A percentile compares a stretch with the other conserved stretches of the same genome.
These are phyloP conservation scores for Nannoperca obscura DNA, from an alignment of 2,797 vertebrate genomes.

Conservation along the genomic window DNA sequence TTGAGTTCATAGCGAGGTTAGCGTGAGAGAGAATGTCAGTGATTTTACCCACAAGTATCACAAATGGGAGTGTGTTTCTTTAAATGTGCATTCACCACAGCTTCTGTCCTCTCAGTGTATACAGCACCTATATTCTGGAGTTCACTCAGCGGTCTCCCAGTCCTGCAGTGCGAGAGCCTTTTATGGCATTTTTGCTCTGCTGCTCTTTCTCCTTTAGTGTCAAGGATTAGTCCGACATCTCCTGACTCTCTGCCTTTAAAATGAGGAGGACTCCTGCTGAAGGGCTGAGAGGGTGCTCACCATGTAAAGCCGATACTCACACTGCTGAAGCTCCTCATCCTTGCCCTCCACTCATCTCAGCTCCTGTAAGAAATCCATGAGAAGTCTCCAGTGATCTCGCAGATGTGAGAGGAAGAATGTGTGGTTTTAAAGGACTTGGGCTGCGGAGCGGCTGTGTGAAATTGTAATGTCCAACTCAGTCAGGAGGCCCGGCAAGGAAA, in stretches of 20 bases:
- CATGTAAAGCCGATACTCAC: constrained; percentile 68
- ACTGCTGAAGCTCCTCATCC: constrained; percentile 61
- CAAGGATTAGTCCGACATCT: constrained; percentile 82
- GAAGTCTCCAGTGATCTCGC: constrained; percentile 60
- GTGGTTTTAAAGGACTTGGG: constrained; percentile 71
- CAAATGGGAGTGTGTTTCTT: constrained; percentile 15
- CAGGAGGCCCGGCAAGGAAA: constrained; percentile 36
- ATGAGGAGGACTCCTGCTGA: constrained; percentile 74
- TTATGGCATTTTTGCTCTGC: constrained; percentile 51
- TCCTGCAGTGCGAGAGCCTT: constrained; percentile 19
- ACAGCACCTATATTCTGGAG: constrained; percentile 39
- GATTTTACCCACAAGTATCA: constrained; percentile 20
- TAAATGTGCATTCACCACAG: background rate
- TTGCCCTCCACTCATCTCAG: constrained; percentile 53
- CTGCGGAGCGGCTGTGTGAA: constrained; percentile 59
- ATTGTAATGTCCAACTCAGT: constrained; percentile 67
- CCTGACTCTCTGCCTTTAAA: constrained; percentile 76
- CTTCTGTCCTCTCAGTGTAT: constrained; percentile 46
- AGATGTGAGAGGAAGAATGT: constrained; percentile 64
- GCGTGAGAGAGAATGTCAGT: constrained; percentile 21
- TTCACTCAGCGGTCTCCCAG: constrained; percentile 61
- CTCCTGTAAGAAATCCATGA: constrained; percentile 62
- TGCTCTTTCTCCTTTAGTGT: constrained; percentile 64
- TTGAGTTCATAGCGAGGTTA: constrained; percentile 52
- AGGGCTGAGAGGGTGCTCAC: constrained; percentile 70